Percentiles rank a stretch among this genome's conserved stretches.
Conservation (phyloP, 2,888 invertebrate genomes). For the Drosophila meridionalis region DNA sequence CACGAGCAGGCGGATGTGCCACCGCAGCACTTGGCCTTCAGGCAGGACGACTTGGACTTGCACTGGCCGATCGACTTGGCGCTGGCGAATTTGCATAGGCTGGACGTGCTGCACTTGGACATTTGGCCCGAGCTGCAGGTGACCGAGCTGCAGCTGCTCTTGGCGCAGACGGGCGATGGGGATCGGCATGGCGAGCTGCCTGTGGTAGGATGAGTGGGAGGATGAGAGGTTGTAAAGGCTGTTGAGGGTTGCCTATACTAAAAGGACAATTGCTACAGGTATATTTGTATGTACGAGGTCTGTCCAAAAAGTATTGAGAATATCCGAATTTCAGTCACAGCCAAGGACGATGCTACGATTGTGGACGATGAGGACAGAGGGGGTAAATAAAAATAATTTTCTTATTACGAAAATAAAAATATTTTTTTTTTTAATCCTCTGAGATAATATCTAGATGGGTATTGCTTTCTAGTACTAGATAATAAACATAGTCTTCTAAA, state of each 20-base stretch:
- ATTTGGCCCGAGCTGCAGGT: neutral
- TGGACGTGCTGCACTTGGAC: slow-evolving; percentile 19
- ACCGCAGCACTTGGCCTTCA: slow-evolving; percentile 10
- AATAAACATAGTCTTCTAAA: too few species aligned
- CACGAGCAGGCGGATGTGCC: neutral
- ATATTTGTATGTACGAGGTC: too few species aligned
- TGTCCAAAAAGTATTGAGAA: neutral
- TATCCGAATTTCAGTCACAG: neutral
- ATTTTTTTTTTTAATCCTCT: too few species aligned
- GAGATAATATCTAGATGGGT: too few species aligned
- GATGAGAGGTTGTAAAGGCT: neutral
- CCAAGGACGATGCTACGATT: too few species aligned
- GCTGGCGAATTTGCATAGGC: neutral
- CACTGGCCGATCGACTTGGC: slow-evolving; percentile 15
- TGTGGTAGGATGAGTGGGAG: neutral
- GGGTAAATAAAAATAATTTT: too few species aligned
- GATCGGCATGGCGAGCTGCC: neutral
- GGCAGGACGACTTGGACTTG: neutral
- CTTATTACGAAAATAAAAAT: too few species aligned
- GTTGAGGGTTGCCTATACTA: neutral
- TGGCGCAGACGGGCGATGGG: neutral
- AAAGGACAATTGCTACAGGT: neutral
- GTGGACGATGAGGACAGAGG: too few species aligned
- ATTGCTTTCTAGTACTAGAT: neutral
- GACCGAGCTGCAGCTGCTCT: neutral